These are phyloP conservation scores for Pseudocheirus occidentalis DNA, from an alignment of 2,797 vertebrate genomes.

Conservation along the genomic window DNA sequence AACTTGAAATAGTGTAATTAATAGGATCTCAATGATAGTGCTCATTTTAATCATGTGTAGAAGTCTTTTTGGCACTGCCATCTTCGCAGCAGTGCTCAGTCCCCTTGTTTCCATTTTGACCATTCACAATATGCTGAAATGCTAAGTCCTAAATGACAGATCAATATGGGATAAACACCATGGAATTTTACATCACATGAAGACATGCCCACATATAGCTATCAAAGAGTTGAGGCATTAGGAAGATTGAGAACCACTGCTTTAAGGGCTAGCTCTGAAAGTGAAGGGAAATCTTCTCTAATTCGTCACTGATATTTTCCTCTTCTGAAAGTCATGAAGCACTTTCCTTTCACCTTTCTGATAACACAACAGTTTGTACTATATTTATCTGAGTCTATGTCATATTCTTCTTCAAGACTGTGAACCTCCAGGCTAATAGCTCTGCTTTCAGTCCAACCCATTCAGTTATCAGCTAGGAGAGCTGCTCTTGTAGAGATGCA, in stretches of 20 bases:
- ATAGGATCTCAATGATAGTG: not conserved
- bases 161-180: not conserved
- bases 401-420: not conserved
- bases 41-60: not conserved
- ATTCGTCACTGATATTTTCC: not conserved
- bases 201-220: too few relatives aligned
- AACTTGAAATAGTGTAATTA: not conserved
- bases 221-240: too few relatives aligned
- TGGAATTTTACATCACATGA: not conserved
- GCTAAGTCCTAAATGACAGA: not conserved
- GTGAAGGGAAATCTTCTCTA: not conserved
- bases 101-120: not conserved
- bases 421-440: not conserved
- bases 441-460: not conserved
- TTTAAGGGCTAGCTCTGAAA: not conserved
- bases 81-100: too few relatives aligned
- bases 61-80: not conserved
- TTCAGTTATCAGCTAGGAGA: not conserved
- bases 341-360: not conserved
- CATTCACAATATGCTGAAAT: not conserved
- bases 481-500: not conserved
- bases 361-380: not conserved
- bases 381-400: not conserved
- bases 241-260: too few relatives aligned
- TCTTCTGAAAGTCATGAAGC: not conserved